These are phyloP conservation scores for Lineus longissimus DNA, from an alignment of 1,140 invertebrate genomes.

Conservation along the genomic window DNA sequence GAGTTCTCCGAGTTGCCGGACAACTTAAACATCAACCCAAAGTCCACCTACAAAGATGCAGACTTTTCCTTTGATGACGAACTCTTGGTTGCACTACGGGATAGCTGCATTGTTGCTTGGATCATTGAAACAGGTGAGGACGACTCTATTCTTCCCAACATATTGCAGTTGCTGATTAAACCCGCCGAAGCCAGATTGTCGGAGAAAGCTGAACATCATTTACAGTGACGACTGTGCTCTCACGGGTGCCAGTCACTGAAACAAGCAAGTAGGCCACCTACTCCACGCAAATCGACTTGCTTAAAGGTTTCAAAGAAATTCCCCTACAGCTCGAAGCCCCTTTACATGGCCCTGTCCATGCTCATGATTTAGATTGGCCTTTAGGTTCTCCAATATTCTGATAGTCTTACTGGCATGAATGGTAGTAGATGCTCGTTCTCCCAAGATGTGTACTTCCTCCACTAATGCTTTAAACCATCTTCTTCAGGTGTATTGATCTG, in stretches of 20 bases:
- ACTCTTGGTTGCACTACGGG: neutral
- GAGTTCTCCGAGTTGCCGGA: neutral
- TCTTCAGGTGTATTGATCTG: neutral
- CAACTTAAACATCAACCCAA: neutral
- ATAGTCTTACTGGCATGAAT: neutral
- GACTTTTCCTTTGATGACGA: neutral
- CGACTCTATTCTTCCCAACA: neutral
- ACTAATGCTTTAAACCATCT: neutral
- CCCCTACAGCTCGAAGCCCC: neutral
- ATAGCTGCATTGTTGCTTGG: neutral
- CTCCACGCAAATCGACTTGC: neutral
- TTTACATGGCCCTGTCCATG: neutral
- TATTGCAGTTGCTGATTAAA: too few relatives aligned
- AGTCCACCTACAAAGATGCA: neutral
- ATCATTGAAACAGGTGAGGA: neutral
- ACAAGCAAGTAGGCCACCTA: too few relatives aligned
- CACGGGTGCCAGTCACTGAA: too few relatives aligned
- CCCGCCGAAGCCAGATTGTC: too few relatives aligned
- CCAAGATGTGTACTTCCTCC: neutral
- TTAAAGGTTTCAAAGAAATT: neutral
- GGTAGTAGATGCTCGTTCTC: neutral
- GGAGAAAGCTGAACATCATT: too few relatives aligned
- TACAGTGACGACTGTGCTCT: too few relatives aligned
- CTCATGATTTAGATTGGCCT: neutral
- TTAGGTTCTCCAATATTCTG: neutral